Evolutionary conservation across 2,797 vertebrate species (phyloP).

Genomic region (Eutrigla gurnardus): DNA sequence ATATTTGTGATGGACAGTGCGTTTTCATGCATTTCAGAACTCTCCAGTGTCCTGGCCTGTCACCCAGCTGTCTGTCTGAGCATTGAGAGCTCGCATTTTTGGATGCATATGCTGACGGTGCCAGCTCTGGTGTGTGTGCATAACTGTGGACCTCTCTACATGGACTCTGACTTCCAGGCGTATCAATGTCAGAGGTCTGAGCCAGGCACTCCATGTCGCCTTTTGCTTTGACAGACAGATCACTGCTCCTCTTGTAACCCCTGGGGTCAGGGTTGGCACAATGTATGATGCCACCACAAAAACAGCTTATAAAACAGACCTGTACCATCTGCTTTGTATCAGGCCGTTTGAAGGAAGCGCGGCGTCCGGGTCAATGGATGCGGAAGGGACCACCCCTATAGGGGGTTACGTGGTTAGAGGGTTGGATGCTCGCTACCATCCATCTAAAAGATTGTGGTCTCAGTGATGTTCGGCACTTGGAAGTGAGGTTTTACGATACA

Average conservation of each 20-base stretch:
- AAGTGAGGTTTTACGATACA: slow-evolving; percentile 37
- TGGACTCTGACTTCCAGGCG: slow-evolving; percentile 72
- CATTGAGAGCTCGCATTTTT: slow-evolving; percentile 44
- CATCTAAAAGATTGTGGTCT: slow-evolving; percentile 41
- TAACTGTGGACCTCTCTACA: slow-evolving; percentile 51
- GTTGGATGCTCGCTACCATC: slow-evolving; percentile 48
- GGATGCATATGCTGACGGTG: slow-evolving; percentile 50
- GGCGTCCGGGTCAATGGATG: slow-evolving; percentile 50
- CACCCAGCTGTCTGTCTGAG: slow-evolving; percentile 53
- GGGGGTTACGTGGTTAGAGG: slow-evolving; percentile 28
- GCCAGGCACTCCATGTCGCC: slow-evolving; percentile 75
- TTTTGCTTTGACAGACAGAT: slow-evolving; percentile 77
- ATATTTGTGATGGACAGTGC: slow-evolving; percentile 64
- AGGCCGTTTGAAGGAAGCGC: slow-evolving; percentile 49
- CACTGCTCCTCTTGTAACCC: slow-evolving; percentile 58
- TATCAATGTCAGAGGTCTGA: slow-evolving; percentile 78
- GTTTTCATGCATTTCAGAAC: slow-evolving; percentile 55
- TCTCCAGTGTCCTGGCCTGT: slow-evolving; percentile 70
- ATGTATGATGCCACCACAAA: slow-evolving; percentile 61
- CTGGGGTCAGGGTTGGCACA: slow-evolving; percentile 76
- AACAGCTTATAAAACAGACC: slow-evolving; percentile 61
- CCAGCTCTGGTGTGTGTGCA: slow-evolving; percentile 39
- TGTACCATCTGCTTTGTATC: slow-evolving; percentile 72
- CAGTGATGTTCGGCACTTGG: slow-evolving; percentile 30
- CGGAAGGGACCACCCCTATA: slow-evolving; percentile 36